Conservation (phyloP, 2,113 vertebrate species). For the Hippolais icterina region DNA sequence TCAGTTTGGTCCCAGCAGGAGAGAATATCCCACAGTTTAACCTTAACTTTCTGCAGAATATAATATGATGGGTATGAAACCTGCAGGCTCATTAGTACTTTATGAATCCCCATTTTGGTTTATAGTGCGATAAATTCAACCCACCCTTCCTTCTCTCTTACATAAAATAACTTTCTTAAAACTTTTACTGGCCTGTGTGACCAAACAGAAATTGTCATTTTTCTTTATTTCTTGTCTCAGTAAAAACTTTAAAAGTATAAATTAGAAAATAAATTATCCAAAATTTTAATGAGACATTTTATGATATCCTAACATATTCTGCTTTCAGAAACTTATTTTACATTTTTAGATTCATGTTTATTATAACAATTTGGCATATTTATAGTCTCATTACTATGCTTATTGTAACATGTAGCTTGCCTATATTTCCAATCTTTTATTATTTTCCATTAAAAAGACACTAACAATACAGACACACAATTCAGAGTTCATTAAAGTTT, state of each 20-base stretch:
- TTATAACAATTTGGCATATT: background rate
- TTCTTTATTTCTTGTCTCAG: background rate
- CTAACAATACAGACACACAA: background rate
- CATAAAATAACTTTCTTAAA: background rate
- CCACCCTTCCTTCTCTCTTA: background rate
- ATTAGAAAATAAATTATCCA: background rate
- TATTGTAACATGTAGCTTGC: background rate
- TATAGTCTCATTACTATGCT: background rate
- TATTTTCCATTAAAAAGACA: background rate
- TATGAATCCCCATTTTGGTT: background rate
- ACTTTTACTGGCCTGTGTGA: background rate
- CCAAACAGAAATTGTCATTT: background rate
- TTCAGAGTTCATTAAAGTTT: background rate
- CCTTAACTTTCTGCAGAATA: background rate
- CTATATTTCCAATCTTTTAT: background rate
- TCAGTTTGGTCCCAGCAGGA: background rate
- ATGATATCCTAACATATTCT: background rate
- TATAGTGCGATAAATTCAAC: background rate
- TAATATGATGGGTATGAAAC: background rate
- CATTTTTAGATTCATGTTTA: constrained; percentile 9
- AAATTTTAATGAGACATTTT: constrained; percentile 14
- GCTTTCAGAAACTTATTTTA: background rate
- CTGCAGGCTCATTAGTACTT: background rate
- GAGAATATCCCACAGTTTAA: background rate
- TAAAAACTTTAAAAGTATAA: background rate